These are phyloP conservation scores for Sapayoa aenigma DNA, from an alignment of 2,113 vertebrate genomes.

Conservation along the genomic window DNA sequence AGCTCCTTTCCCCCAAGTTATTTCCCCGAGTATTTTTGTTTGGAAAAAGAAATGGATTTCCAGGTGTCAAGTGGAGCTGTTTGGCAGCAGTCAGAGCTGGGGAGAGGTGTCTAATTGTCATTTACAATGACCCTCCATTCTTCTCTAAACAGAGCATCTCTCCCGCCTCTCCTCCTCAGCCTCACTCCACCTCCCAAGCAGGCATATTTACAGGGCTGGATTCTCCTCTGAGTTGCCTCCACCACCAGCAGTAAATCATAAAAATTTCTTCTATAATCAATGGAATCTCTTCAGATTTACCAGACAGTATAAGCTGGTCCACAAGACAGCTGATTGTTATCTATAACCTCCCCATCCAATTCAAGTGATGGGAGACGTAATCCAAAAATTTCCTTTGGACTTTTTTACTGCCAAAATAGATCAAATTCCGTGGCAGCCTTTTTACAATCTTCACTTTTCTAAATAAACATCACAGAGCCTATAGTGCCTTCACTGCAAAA, in stretches of 20 bases:
- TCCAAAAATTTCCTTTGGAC: slow-evolving; percentile 44
- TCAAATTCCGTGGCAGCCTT: slow-evolving; percentile 42
- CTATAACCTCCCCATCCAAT: slow-evolving; percentile 45
- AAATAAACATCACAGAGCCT: slow-evolving; percentile 38
- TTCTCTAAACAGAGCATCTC: not conserved
- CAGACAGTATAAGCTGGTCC: slow-evolving; percentile 52
- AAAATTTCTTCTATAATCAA: slow-evolving; percentile 39
- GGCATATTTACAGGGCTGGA: not conserved
- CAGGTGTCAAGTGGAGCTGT: not conserved
- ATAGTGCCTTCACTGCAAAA: not conserved
- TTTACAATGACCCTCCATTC: not conserved
- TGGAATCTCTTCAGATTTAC: slow-evolving; percentile 47
- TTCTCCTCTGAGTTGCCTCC: not conserved
- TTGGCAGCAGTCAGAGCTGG: not conserved
- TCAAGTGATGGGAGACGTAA: slow-evolving; percentile 26
- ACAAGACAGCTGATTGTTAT: slow-evolving; percentile 53
- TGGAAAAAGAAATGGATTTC: slow-evolving; percentile 36
- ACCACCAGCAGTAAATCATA: slow-evolving; percentile 30
- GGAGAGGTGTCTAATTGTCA: not conserved
- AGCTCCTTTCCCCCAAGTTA: not conserved
- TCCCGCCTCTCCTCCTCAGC: not conserved
- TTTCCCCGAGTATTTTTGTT: slow-evolving; percentile 23
- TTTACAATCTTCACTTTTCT: slow-evolving; percentile 44
- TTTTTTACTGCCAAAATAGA: slow-evolving; percentile 58
- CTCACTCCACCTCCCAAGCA: not conserved